These are phyloP conservation scores for Syndactyla subalaris DNA, from an alignment of 2,797 vertebrate genomes.

Conservation along the genomic window DNA sequence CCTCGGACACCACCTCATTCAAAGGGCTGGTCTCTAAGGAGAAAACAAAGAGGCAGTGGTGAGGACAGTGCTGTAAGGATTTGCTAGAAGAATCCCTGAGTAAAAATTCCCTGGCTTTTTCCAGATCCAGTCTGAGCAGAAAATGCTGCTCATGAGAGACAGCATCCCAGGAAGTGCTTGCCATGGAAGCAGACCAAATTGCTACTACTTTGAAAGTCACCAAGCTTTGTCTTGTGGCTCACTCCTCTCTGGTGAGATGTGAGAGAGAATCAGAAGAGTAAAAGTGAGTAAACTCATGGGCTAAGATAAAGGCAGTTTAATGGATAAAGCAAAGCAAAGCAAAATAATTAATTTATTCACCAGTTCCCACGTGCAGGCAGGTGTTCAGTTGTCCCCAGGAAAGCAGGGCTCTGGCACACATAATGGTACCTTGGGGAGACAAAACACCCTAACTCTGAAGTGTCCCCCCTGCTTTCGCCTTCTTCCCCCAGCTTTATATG, in stretches of 20 bases:
- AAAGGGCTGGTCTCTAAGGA: slow-evolving; percentile 83
- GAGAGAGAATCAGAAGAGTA: not conserved
- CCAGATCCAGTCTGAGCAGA: not conserved
- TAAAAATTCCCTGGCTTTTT: not conserved
- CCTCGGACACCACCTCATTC: slow-evolving; percentile 92
- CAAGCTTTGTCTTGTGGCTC: not conserved
- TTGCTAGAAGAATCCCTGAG: not conserved
- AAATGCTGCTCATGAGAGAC: not conserved
- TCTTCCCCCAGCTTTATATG: not conserved
- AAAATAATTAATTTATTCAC: not conserved
- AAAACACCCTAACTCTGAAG: not conserved
- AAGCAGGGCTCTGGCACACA: accelerated
- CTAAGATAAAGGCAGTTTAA: not conserved
- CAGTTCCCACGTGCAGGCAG: not conserved
- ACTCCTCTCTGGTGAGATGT: not conserved
- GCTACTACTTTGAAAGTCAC: not conserved
- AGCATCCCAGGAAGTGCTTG: not conserved
- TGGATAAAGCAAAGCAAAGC: not conserved
- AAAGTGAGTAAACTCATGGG: not conserved
- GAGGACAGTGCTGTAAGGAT: not conserved
- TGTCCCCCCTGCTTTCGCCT: not conserved
- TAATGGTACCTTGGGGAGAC: not conserved
- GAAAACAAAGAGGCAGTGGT: not conserved
- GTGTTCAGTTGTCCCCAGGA: not conserved
- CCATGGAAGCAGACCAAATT: not conserved